These are phyloP conservation scores for Caenorhabditis plicata DNA, from an alignment of 2,888 invertebrate genomes.

Conservation along the genomic window DNA sequence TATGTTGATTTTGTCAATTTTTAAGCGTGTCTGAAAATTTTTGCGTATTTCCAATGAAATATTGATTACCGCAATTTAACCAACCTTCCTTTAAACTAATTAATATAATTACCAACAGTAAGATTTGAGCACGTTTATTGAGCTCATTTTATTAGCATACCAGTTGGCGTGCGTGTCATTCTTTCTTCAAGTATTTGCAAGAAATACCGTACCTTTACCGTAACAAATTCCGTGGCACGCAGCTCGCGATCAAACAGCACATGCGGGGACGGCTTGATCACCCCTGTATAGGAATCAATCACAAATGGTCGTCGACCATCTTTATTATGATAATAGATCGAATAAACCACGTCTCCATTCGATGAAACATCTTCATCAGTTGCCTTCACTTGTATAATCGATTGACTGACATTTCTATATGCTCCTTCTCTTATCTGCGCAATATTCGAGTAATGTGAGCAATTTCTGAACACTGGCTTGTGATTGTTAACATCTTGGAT, in stretches of 20 bases:
- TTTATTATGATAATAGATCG: constrained; percentile 59
- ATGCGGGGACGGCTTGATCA: constrained; percentile 66
- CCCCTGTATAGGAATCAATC: constrained; percentile 62
- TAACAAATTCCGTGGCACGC: constrained; percentile 61
- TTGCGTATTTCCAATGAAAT: no score
- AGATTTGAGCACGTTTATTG: no score
- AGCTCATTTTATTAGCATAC: no score
- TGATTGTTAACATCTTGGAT: constrained; percentile 69
- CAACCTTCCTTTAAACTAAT: no score
- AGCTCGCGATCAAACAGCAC: constrained; percentile 64
- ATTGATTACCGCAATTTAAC: no score
- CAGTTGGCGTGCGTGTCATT: no score
- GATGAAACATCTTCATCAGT: constrained; percentile 66
- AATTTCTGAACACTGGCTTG: constrained; percentile 73
- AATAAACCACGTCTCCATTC: constrained; percentile 63
- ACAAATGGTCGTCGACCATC: constrained; percentile 55
- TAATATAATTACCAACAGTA: no score
- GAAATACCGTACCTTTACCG: constrained; percentile 55
- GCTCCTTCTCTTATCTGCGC: constrained; percentile 80
- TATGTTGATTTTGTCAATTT: no score
- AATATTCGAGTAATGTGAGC: constrained; percentile 75
- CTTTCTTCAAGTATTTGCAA: no score
- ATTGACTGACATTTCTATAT: constrained; percentile 73
- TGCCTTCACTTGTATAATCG: constrained; percentile 75
- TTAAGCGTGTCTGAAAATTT: no score